phyloP scores from a whole-genome alignment of 2,797 vertebrate species.

The Odontamblyopus rebecca region DNA sequence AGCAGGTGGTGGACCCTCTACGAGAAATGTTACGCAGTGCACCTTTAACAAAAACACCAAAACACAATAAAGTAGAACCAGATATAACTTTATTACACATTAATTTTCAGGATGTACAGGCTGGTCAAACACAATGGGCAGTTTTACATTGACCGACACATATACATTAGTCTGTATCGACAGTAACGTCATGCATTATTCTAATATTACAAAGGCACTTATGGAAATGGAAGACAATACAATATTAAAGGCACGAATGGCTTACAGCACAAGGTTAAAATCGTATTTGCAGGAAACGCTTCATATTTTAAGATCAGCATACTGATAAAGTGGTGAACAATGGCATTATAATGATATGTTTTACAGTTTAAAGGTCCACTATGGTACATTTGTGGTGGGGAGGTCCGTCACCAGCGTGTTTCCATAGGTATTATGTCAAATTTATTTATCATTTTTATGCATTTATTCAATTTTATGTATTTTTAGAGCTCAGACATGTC shows the following conservation, averaged over 20 bases:
- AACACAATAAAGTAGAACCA: slow-evolving; percentile 20
- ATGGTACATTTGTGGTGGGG: too few species aligned
- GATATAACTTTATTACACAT: slow-evolving; percentile 59
- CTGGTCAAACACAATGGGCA: neutral
- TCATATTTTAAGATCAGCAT: neutral
- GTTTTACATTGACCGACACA: slow-evolving; percentile 22
- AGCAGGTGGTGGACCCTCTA: too few species aligned
- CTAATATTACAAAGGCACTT: slow-evolving; percentile 21
- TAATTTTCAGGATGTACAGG: slow-evolving; percentile 43
- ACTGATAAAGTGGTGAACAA: neutral
- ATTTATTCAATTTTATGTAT: too few species aligned
- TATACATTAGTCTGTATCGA: slow-evolving; percentile 31
- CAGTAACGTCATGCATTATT: slow-evolving; percentile 33
- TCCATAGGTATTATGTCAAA: too few species aligned
- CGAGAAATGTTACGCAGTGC: too few species aligned
- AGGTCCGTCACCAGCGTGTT: too few species aligned
- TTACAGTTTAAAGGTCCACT: too few species aligned
- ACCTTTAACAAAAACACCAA: neutral
- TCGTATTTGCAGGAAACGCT: neutral
- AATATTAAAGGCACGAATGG: slow-evolving; percentile 52
- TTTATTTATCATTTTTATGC: too few species aligned
- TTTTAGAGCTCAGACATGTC: too few species aligned
- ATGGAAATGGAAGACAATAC: slow-evolving; percentile 27
- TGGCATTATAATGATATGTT: neutral
- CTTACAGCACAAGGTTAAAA: neutral